Evolutionary conservation across 2,888 invertebrate species (phyloP), one percentile per base, ranked within the genome.

Genomic region (Mycalesis mineus): DNA sequence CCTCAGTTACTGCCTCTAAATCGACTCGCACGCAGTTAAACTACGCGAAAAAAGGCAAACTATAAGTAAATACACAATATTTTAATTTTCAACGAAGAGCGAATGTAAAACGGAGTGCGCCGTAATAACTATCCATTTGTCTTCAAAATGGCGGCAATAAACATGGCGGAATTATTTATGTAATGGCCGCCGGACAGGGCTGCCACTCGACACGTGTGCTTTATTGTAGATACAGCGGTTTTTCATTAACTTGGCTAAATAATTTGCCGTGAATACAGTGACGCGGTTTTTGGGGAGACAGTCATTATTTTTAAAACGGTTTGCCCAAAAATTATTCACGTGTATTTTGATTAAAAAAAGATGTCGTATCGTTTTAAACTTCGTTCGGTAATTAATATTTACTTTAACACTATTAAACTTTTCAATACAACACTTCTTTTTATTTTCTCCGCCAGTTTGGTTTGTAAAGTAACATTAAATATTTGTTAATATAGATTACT

Each of bases 41-140:
- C 76, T 71, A 69, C 72, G 72, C 51, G 48, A 77, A 85, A 85
- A 85, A 84, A 84, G n/a, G 22, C 17, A 45, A 47, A 47, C 47
- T 47, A 85, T 82, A 86, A 86, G 82, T 82, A 82, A 47, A 84
- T 84, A 84, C 77, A 84, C 84, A 86, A 88, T 88, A 89, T 89
- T 88, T 88, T 88, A 89, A 88, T 89, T 89, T 88, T 75, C 80
- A 80, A 78, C 77, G 74, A 75, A 70, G 79, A 80, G 80, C 79
- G 83, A 85, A 87, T 88, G 86, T 88, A 85, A 88, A 89, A 86
- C 84, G 82, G 79, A 87, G 82, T 82, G 77, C 80, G 79, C 79
- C 77, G 87, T 88, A 87, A 89, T 88, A 88, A 88, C 88, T 88
- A 88, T 81, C 89, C 88, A 88, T 89, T 88, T 89, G 88, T 89